Percentiles rank a stretch among this genome's conserved stretches.
Evolutionary conservation across 2,888 invertebrate genomes (phyloP).

Genomic region (Dasysyrphus albostriatus): DNA sequence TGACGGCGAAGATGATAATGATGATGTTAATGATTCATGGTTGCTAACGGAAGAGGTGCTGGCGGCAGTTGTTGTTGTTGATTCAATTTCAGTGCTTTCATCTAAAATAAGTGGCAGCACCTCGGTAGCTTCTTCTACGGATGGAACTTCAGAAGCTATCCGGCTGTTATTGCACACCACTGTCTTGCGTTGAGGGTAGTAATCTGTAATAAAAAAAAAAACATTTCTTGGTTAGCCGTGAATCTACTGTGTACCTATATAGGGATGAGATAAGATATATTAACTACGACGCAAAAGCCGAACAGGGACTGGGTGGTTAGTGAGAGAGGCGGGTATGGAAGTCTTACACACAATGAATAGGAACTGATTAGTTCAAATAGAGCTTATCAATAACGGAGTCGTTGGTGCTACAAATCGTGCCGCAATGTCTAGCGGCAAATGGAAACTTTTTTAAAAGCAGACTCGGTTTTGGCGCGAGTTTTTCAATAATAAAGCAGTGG

Average conservation of each 20-base stretch:
- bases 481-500: slow-evolving; percentile 47
- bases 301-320: neutral
- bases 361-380: slow-evolving; percentile 27
- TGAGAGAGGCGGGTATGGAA: neutral
- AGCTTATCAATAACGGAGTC: slow-evolving; percentile 14
- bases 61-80: slow-evolving; percentile 13
- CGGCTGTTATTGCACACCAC: slow-evolving; percentile 42
- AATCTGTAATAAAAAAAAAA: slow-evolving; percentile 57
- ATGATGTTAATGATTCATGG: slow-evolving; percentile 28
- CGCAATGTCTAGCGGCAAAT: slow-evolving; percentile 48
- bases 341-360: neutral
- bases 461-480: slow-evolving; percentile 43
- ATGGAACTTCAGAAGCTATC: slow-evolving; percentile 21
- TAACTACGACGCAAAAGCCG: slow-evolving; percentile 39
- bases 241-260: neutral
- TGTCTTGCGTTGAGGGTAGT: slow-evolving; percentile 48
- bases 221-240: slow-evolving; percentile 2
- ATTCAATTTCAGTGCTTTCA: slow-evolving; percentile 19
- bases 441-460: slow-evolving; percentile 26
- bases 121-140: neutral
- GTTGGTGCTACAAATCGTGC: slow-evolving; percentile 21
- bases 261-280: slow-evolving; percentile 12
- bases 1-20: slow-evolving; percentile 11
- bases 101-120: neutral
- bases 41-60: neutral